Percentiles rank a stretch among this genome's conserved stretches.
phyloP scores from a whole-genome alignment of 2,888 invertebrate species.

The Cryptops parisi region DNA sequence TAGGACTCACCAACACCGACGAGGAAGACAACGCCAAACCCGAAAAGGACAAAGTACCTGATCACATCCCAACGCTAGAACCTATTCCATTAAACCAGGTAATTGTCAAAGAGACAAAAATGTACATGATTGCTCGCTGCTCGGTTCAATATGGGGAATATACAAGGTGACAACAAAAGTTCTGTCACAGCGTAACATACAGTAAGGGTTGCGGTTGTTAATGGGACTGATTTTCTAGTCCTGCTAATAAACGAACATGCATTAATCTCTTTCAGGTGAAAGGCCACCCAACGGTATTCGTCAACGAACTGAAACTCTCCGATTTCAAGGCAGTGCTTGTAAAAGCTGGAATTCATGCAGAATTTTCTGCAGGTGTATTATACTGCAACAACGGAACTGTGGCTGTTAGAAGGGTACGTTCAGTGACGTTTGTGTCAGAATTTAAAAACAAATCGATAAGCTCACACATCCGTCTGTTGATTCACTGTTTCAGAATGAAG shows the following conservation, averaged over 20 bases:
- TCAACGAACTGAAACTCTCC: slow-evolving; percentile 84
- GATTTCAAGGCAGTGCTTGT: slow-evolving; percentile 71
- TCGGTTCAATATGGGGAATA: too few relatives aligned
- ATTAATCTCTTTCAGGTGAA: slow-evolving; percentile 37
- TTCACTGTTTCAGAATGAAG: slow-evolving; percentile 56
- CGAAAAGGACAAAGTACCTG: slow-evolving; percentile 4
- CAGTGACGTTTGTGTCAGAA: not conserved
- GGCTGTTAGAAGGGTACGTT: slow-evolving; percentile 63
- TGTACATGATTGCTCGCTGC: too few relatives aligned
- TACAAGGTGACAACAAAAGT: too few relatives aligned
- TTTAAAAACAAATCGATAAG: not conserved
- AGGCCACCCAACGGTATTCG: slow-evolving; percentile 68
- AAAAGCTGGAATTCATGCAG: slow-evolving; percentile 60
- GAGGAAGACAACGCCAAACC: slow-evolving; percentile 29
- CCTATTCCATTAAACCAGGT: slow-evolving; percentile 19
- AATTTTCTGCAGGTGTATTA: slow-evolving; percentile 79
- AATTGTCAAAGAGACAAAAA: not conserved
- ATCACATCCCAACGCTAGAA: slow-evolving; percentile 23
- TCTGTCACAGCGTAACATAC: too few relatives aligned
- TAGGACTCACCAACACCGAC: slow-evolving; percentile 22
- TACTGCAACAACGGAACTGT: slow-evolving; percentile 86
- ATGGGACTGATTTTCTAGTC: too few relatives aligned
- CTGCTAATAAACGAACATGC: too few relatives aligned
- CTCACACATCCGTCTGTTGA: slow-evolving; percentile 6
- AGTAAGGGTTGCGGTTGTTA: too few relatives aligned